Base-by-base conservation (phyloP, 2,113 vertebrate genomes). In the Eublepharis macularius region DNA sequence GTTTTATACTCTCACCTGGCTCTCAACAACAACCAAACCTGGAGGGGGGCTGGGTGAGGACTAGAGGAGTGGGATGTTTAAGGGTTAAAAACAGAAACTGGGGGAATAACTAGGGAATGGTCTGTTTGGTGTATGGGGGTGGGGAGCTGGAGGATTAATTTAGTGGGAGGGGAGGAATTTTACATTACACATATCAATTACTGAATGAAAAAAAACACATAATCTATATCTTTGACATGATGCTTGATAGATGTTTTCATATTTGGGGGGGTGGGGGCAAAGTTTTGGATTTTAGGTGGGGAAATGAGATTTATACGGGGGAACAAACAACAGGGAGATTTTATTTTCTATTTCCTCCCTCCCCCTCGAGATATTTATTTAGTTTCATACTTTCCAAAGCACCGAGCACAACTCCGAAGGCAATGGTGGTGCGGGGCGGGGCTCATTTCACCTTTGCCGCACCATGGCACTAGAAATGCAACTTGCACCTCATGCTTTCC, bases 211-310 rank as follows among this genome's bases (percentile, higher is more conserved):
- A 86, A 63, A 86, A 74, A 29, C 84, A 86, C 77, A 39, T 86
- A 86, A 86, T 41, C 77, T 80, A 49, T 80, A 86, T 74, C 77
- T 86, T 80, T 74, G 84, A 80, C 84, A 65, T 80, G 69, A 60
- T 86, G 84, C 77, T 80, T 80, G 84, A 80, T 86, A 80, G 69
- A 80, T 86, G 84, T 86, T 86, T 80, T 80, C 77, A 80, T 86
- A 86, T 80, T 49, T 73, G 77, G 82, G 84, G 21, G 60, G 60
- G 60, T 26, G 4, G 43, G 77, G 54, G 43, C 24, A 80, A 80
- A 21, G 10, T 74, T 80, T 85, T 80, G 77, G 84, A 86, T 74
- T 80, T 60, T 32, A 63, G 45, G 74, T 34, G 34, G 45, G 34
- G 21, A 43, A 49, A 32, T 65, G 26, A 76, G n/a, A 10, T 32